Evolutionary conservation across 2,888 invertebrate species (phyloP), one percentile per base, ranked within the genome.

Genomic region (Drosophila paracracens): DNA sequence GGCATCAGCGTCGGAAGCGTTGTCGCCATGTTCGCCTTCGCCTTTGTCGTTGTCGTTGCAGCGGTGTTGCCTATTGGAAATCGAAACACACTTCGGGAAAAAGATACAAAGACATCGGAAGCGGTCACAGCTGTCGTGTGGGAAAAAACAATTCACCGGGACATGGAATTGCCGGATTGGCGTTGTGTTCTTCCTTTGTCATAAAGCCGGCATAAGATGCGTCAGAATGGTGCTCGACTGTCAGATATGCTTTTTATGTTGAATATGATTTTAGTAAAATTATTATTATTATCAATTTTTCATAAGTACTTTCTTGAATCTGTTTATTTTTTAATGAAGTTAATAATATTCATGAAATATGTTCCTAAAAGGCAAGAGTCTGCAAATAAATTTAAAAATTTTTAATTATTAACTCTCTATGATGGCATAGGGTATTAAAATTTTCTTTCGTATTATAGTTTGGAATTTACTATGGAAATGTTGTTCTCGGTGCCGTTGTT

Each of bases 41-140:
- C 16, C 38, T 27, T 21, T 13, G 33, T 2, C 31, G 3, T 21
- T 56, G 6, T 36, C 58, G 46, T 10, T 63, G 63, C 70, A 58
- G 33, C 53, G 21, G 29, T 51, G 51, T 62, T 29, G 48, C 48
- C 53, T 66, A 70, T 81, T 81, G 79, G 56, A 74, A 74, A 79
- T 77, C 68, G 74, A 46, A 65, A 50, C 61, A 46, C 56, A 51
- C 46, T 4, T 31, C 35, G 25, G 33, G 2, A 21, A 10, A 46
- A 31, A 16, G 54, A 56, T 40, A 65, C 52, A 58, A 51, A 57
- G 48, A 58, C 64, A 53, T 60, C 60, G 46, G 58, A 61, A 50
- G 67, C 66, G 65, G 81, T 57, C 67, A 43, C 81, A 82, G 72
- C 72, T 83, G 81, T 58, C 46, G 61, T 38, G 31, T 38, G 73